Conservation (phyloP, 2,113 vertebrate genomes). For the Cynopterus brachyotis region DNA sequence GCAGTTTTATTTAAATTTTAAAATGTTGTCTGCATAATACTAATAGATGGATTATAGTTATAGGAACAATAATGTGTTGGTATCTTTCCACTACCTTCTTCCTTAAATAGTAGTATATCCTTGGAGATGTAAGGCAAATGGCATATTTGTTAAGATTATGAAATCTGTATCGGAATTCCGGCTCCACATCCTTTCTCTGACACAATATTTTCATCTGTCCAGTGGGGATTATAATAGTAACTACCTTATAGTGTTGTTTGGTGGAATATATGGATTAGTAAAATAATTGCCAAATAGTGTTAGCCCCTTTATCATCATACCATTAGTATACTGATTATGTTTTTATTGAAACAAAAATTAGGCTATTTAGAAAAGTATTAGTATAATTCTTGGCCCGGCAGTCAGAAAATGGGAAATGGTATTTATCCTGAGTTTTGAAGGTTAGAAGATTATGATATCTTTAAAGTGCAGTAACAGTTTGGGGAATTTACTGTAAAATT, state of each 20-base stretch:
- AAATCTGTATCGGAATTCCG: background rate
- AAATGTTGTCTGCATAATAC: background rate
- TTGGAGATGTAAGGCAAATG: background rate
- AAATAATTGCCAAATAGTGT: background rate
- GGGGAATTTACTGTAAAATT: conserved; percentile 11
- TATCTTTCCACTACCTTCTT: background rate
- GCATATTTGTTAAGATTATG: background rate
- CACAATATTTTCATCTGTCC: background rate
- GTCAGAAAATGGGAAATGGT: background rate
- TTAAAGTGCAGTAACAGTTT: background rate
- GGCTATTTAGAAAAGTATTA: background rate
- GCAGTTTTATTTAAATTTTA: background rate
- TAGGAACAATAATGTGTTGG: background rate
- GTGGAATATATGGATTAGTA: background rate
- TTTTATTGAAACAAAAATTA: conserved; percentile 37
- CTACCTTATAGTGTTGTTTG: background rate
- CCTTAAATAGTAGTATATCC: background rate
- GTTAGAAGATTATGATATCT: background rate
- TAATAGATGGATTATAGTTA: background rate
- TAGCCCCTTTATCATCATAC: background rate
- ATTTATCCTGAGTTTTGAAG: background rate
- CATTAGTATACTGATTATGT: background rate
- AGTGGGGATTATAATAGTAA: background rate
- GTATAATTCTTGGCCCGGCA: background rate
- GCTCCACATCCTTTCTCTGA: background rate